Evolutionary conservation across 2,113 vertebrate genomes (phyloP), one percentile per base, ranked within the genome.

Genomic region (Lepidothrix coronata): DNA sequence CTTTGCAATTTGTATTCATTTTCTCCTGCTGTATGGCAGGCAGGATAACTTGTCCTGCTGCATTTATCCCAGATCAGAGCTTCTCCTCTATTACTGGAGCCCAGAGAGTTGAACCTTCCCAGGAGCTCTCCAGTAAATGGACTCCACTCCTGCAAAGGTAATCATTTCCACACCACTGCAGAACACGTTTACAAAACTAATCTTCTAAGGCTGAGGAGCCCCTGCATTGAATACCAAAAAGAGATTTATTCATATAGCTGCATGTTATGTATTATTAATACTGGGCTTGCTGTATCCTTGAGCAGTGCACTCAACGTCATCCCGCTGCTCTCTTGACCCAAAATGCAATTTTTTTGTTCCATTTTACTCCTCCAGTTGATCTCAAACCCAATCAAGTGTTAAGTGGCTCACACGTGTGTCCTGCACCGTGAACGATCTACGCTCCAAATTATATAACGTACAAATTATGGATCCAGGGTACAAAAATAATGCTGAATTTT

Each of bases 131-230:
- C 58, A 21, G 71, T 43, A 54, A 55, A 83, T 4, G 54, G 22
- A 17, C 79, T 84, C 10, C 15, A 27, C 68, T 70, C 81, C 85
- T 65, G 77, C 61, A 65, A 61, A 88, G 82, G 80, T 5, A 79
- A 95, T 88, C 46, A 48, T 82, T 93, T 78, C 89, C 87, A 95
- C 89, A 27, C 23, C 15, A 4, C n/a, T 84, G 91, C 97, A 88
- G 85, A 95, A 31, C 4, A 25, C 51, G 6, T 31, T 76, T 28
- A 82, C 94, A 72, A 92, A 96, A 86, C 65, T 62, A 31, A 76
- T 61, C 95, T 91, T 80, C 85, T 59, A 76, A 57, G 92, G 65
- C 80, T 35, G 93, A 92, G 73, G 24, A 93, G 84, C 75, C 75
- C 18, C 84, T 0, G 33, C 44, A 52, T 85, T 37, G 81, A 84